A percentile compares a stretch with the other conserved stretches of the same genome.
These are phyloP conservation scores for Lethocerus indicus DNA, from an alignment of 1,140 invertebrate genomes.

Conservation along the genomic window DNA sequence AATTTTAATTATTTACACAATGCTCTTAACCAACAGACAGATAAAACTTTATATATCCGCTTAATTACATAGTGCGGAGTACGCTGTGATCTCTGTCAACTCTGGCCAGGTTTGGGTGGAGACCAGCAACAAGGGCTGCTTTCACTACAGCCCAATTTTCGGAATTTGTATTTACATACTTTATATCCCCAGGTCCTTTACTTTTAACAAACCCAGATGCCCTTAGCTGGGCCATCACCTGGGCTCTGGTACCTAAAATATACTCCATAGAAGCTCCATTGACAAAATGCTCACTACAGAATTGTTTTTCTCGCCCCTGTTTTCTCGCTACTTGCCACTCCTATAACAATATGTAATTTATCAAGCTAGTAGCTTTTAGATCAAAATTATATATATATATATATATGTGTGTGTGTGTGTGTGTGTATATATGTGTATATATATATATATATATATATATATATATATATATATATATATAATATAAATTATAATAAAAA, in stretches of 20 bases:
- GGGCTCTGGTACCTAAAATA: conserved; percentile 55
- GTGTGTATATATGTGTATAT: too few species aligned
- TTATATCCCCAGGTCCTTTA: conserved; percentile 42
- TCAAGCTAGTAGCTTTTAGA: too few species aligned
- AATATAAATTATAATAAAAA: too few species aligned
- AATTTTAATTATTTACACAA: background rate
- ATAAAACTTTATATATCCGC: background rate
- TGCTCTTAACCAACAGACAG: background rate
- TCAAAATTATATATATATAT: too few species aligned
- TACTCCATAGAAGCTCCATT: conserved; percentile 75
- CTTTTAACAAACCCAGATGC: conserved; percentile 65
- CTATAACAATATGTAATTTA: conserved; percentile 22
- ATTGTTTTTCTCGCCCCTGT: conserved; percentile 47
- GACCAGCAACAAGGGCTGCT: conserved; percentile 66
- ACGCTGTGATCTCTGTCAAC: conserved; percentile 37
- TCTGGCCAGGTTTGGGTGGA: conserved; percentile 75
- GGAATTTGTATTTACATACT: conserved; percentile 67
- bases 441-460: too few species aligned
- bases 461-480: too few species aligned
- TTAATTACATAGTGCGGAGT: conserved; percentile 28
- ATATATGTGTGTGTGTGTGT: too few species aligned
- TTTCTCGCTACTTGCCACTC: conserved; percentile 44
- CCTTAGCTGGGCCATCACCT: conserved; percentile 70
- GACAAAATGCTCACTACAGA: conserved; percentile 65
- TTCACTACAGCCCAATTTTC: conserved; percentile 86